These are phyloP conservation scores for Aurelia sp. DNA, from an alignment of 30 jellyfish, hydroid and myxozoan genomes.

Conservation along the genomic window DNA sequence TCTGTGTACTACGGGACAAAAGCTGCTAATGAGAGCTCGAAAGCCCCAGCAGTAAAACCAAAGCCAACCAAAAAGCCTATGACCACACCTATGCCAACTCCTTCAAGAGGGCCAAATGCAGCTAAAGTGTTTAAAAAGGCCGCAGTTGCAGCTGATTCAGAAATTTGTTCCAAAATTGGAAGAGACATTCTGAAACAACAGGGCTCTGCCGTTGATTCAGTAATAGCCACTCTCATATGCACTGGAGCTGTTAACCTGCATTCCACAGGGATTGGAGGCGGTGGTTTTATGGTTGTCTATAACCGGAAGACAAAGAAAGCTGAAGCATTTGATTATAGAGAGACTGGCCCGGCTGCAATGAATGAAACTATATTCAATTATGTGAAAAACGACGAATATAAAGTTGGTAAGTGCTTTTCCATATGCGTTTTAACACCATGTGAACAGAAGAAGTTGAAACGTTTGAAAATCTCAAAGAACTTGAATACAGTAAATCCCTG, in stretches of 20 bases:
- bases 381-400: conserved; percentile 19
- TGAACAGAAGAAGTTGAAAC: too few relatives aligned
- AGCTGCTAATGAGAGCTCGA: not conserved
- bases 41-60: conserved; percentile 1
- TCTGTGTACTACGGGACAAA: conserved; percentile 57
- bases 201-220: conserved; percentile 91
- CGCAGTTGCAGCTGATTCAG: conserved; percentile 84
- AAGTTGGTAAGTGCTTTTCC: conserved; percentile 56
- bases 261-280: conserved; percentile 98
- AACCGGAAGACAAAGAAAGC: conserved; percentile 71
- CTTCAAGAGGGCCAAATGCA: conserved; percentile 36
- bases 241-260: conserved; percentile 84
- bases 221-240: conserved; percentile 91
- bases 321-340: conserved; percentile 86
- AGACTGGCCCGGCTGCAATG: conserved; percentile 89
- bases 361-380: conserved; percentile 57
- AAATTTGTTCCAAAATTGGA: conserved; percentile 80
- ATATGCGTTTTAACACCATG: too few relatives aligned
- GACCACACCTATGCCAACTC: not conserved
- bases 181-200: conserved; percentile 70
- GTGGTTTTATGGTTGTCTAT: conserved; percentile 95
- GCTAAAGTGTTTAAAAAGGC: conserved; percentile 75
- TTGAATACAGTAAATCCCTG: too few relatives aligned
- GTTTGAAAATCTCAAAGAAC: too few relatives aligned
- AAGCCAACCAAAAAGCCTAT: conserved; percentile 9